A percentile compares a stretch with the other conserved stretches of the same genome.
Conservation (phyloP, 2,888 invertebrate genomes). For the Psylliodes chrysocephalus region DNA sequence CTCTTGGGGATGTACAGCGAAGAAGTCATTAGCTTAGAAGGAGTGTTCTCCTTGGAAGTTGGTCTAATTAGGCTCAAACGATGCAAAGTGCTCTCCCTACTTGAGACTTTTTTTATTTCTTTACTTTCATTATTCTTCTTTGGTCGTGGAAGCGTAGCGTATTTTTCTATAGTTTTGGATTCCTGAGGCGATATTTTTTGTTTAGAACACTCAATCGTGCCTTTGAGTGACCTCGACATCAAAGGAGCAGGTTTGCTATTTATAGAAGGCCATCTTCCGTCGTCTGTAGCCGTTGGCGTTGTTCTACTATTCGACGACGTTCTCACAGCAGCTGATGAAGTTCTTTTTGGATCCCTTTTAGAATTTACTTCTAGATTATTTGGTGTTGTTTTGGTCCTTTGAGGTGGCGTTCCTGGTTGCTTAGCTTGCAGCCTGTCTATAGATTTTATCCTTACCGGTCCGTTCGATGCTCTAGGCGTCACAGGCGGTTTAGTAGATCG, state of each 20-base stretch:
- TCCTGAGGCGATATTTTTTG: conserved; percentile 58
- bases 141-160: conserved; percentile 81
- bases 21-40: conserved; percentile 56
- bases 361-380: conserved; percentile 48
- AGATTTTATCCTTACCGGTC: conserved; percentile 65
- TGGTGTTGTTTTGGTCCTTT: conserved; percentile 53
- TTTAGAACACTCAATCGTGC: conserved; percentile 53
- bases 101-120: conserved; percentile 40
- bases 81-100: conserved; percentile 48
- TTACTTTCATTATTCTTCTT: conserved; percentile 66
- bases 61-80: conserved; percentile 53
- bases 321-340: conserved; percentile 33
- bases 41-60: conserved; percentile 42
- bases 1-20: conserved; percentile 63
- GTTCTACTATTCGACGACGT: conserved; percentile 47
- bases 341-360: conserved; percentile 45
- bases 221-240: conserved; percentile 54
- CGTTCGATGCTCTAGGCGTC: conserved; percentile 51
- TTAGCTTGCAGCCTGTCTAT: conserved; percentile 53
- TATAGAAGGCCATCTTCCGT: conserved; percentile 76
- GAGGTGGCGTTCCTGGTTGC: conserved; percentile 51
- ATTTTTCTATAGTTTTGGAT: conserved; percentile 73
- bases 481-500: conserved; percentile 56
- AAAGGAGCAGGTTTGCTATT: conserved; percentile 61
- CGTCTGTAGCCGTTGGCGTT: conserved; percentile 74